Conservation (phyloP, 2,113 vertebrate species). For the Neogale vison region DNA sequence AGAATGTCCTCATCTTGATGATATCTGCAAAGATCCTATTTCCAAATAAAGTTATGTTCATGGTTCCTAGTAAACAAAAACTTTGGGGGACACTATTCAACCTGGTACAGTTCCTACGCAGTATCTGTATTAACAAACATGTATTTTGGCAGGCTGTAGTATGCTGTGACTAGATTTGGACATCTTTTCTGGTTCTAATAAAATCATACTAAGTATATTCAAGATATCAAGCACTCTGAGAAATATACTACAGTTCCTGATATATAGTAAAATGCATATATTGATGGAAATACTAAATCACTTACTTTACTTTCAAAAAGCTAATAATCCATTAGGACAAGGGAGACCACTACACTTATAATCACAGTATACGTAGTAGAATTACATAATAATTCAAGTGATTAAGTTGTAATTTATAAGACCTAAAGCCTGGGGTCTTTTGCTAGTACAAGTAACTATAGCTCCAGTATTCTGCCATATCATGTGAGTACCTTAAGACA, state of each 20-base stretch:
- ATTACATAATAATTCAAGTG: neutral
- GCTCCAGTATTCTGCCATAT: neutral
- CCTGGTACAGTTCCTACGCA: neutral
- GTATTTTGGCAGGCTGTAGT: neutral
- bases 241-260: neutral
- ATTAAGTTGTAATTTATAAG: neutral
- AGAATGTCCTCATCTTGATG: neutral
- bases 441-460: neutral
- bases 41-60: neutral
- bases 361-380: neutral
- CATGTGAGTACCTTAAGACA: neutral
- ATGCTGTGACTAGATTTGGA: neutral
- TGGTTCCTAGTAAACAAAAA: neutral
- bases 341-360: neutral
- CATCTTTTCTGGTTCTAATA: constrained; percentile 7
- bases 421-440: neutral
- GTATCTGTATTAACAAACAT: neutral
- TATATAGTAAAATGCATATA: neutral
- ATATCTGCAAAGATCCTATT: neutral
- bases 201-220: neutral
- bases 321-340: neutral
- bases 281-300: neutral
- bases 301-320: constrained; percentile 14
- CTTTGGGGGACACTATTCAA: neutral
- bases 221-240: neutral